These are phyloP conservation scores for Psylliodes chrysocephalus DNA, from an alignment of 2,888 invertebrate species.

Conservation along the genomic window DNA sequence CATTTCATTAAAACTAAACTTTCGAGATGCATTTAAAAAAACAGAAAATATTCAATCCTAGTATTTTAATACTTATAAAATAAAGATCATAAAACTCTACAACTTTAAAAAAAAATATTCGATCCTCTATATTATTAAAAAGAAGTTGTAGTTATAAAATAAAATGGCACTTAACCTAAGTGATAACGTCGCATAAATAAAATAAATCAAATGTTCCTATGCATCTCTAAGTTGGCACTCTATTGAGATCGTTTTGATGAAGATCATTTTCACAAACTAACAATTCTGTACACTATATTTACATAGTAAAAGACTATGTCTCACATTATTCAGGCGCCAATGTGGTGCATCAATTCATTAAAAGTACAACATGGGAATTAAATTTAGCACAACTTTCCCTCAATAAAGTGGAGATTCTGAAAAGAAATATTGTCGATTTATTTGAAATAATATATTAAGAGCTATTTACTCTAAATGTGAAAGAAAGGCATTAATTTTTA, in stretches of 20 bases:
- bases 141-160: not conserved
- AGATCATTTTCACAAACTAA: conserved; percentile 26
- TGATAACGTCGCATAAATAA: not conserved
- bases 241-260: conserved; percentile 9
- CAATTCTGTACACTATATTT: conserved; percentile 41
- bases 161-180: not conserved
- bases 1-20: too few species aligned
- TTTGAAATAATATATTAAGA: too few species aligned
- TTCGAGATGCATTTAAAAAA: too few species aligned
- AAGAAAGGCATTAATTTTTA: too few species aligned
- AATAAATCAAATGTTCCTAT: not conserved
- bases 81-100: too few species aligned
- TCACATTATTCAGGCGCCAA: conserved; percentile 36
- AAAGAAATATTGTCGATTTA: too few species aligned
- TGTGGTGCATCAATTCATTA: conserved; percentile 43
- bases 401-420: not conserved
- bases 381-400: not conserved
- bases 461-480: too few species aligned
- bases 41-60: too few species aligned
- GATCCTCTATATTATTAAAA: not conserved
- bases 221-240: conserved; percentile 11
- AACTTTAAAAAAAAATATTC: not conserved
- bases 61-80: too few species aligned
- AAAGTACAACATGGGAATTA: not conserved
- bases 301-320: conserved; percentile 42